Evolutionary conservation across 2,888 invertebrate genomes (phyloP).

Genomic region (Heliconius hortense): DNA sequence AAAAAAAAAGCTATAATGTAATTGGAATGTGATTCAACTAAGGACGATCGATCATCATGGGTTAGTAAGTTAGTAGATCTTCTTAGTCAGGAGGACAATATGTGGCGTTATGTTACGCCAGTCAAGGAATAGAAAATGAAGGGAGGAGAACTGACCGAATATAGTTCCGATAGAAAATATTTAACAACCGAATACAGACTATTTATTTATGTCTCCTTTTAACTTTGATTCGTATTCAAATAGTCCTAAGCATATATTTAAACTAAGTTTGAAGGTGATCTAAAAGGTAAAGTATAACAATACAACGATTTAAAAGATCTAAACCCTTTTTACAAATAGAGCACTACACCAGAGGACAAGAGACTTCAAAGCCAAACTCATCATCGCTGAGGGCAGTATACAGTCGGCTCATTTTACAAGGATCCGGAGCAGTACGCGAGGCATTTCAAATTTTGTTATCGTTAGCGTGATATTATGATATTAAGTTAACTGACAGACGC

Average conservation of each 20-base stretch:
- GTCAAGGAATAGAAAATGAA: background rate
- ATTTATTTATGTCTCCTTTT: background rate
- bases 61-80: too few relatives aligned
- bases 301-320: too few relatives aligned
- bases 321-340: background rate
- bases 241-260: constrained; percentile 2
- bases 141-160: background rate
- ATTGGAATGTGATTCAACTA: too few relatives aligned
- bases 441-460: too few relatives aligned
- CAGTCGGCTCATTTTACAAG: too few relatives aligned
- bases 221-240: background rate
- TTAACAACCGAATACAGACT: background rate
- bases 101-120: background rate
- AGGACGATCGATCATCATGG: too few relatives aligned
- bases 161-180: background rate
- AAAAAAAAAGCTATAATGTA: too few relatives aligned
- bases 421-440: too few relatives aligned
- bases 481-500: too few relatives aligned
- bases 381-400: too few relatives aligned
- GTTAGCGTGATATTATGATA: too few relatives aligned
- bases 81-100: background rate
- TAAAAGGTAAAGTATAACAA: background rate
- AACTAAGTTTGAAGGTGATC: background rate
- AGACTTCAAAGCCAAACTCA: too few relatives aligned
- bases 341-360: background rate